These are phyloP conservation scores for Onchidella celtica DNA, from an alignment of 2,888 invertebrate genomes.

Conservation along the genomic window DNA sequence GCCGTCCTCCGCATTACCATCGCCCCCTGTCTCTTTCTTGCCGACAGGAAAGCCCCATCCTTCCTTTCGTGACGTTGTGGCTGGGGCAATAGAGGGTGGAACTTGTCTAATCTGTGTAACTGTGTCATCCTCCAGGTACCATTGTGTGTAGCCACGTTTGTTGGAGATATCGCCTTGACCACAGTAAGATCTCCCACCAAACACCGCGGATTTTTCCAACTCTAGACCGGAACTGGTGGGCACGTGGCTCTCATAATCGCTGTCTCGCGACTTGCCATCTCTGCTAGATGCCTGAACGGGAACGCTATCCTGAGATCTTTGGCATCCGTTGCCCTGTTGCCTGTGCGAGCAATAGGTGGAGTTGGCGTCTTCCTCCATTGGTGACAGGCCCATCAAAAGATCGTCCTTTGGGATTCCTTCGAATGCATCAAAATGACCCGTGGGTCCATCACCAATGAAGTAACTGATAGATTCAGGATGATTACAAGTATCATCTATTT, in stretches of 20 bases:
- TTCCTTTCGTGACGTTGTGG: not conserved
- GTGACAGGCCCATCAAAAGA: slow-evolving; percentile 11
- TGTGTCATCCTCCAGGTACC: slow-evolving; percentile 34
- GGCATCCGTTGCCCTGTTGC: not conserved
- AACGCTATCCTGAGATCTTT: not conserved
- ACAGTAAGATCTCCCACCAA: slow-evolving; percentile 6
- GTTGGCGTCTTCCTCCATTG: not conserved
- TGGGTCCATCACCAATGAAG: slow-evolving; percentile 17
- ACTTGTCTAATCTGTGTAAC: not conserved
- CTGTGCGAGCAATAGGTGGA: not conserved
- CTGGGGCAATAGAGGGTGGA: not conserved
- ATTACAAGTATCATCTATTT: slow-evolving; percentile 46
- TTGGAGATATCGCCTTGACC: slow-evolving; percentile 32
- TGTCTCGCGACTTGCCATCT: not conserved
- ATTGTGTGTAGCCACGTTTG: slow-evolving; percentile 26
- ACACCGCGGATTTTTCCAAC: not conserved
- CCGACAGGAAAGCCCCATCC: not conserved
- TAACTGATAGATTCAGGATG: slow-evolving; percentile 25
- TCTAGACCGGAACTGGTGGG: not conserved
- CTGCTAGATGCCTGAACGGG: not conserved
- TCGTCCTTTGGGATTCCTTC: slow-evolving; percentile 36
- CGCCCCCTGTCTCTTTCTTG: not conserved
- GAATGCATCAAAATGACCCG: slow-evolving; percentile 12
- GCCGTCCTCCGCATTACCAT: too few species aligned
- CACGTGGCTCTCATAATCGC: slow-evolving; percentile 1